Conservation (phyloP, 2,113 vertebrate species). For the Tiliqua scincoides region DNA sequence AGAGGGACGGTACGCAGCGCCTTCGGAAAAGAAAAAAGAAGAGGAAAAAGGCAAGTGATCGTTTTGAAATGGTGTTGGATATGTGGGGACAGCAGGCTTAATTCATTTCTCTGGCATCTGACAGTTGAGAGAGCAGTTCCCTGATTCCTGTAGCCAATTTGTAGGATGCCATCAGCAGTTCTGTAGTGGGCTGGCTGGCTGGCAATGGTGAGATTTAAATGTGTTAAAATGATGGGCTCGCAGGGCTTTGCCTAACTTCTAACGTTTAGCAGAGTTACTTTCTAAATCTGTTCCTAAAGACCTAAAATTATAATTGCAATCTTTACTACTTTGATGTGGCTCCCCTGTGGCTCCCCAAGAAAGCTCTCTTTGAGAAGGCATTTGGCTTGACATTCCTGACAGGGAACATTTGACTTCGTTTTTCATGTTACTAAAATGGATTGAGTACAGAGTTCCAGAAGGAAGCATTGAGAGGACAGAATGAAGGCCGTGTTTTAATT, state of each 20-base stretch:
- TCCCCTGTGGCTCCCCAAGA: not conserved
- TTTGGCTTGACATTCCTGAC: not conserved
- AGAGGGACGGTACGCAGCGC: constrained; percentile 87
- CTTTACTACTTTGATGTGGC: not conserved
- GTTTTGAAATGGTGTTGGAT: not conserved
- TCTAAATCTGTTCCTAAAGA: not conserved
- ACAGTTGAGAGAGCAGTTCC: not conserved
- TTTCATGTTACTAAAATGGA: not conserved
- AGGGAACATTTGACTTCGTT: not conserved
- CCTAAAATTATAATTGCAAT: not conserved
- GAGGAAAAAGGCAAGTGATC: constrained; percentile 80
- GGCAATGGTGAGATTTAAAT: not conserved
- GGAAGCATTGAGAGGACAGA: not conserved
- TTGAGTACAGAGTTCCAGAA: not conserved
- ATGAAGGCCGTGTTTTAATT: not conserved
- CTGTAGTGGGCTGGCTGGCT: not conserved
- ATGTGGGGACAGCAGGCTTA: not conserved
- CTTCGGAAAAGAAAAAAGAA: constrained; percentile 76
- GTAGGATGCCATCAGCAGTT: not conserved
- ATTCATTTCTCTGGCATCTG: not conserved
- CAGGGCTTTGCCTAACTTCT: not conserved
- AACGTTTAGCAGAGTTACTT: not conserved
- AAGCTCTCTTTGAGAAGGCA: not conserved
- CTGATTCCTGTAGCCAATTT: not conserved
- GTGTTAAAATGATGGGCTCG: not conserved